phyloP scores from a whole-genome alignment of 2,113 vertebrate genomes.

The Mormyrus lacerda region DNA sequence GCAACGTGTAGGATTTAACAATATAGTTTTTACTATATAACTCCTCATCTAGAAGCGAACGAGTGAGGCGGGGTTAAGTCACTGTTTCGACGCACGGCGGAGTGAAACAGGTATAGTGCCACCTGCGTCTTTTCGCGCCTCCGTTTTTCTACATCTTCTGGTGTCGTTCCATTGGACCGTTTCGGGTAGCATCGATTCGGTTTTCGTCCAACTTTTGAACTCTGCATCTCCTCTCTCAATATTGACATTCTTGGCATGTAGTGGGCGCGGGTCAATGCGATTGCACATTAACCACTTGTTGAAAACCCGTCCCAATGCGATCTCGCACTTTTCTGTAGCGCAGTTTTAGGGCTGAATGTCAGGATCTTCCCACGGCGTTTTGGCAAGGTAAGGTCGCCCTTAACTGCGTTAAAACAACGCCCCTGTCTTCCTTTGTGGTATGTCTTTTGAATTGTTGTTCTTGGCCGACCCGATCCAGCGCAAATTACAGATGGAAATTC shows the following conservation, averaged over 20 bases:
- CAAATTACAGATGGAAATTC: not conserved
- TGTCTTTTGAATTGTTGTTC: not conserved
- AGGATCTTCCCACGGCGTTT: conserved; percentile 8
- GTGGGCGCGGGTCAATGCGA: conserved; percentile 33
- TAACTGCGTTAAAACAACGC: conserved; percentile 6
- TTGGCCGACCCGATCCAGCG: not conserved
- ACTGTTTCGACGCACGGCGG: not conserved
- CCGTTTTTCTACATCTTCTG: not conserved
- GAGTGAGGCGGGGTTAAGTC: not conserved
- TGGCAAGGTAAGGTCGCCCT: conserved; percentile 16
- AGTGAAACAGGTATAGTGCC: not conserved
- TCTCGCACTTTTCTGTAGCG: not conserved
- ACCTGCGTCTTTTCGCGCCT: not conserved
- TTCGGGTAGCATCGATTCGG: not conserved
- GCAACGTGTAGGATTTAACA: not conserved
- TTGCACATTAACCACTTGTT: conserved; percentile 46
- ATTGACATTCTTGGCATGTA: conserved; percentile 35
- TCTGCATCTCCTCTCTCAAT: conserved; percentile 24
- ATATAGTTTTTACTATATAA: not conserved
- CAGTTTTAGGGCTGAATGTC: conserved; percentile 4
- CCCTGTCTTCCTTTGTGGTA: not conserved
- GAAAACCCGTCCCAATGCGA: conserved; percentile 24
- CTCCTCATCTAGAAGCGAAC: not conserved
- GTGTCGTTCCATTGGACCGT: not conserved
- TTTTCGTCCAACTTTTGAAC: conserved; percentile 19